Evolutionary conservation across 2,888 invertebrate species (phyloP).

Genomic region (Koerneria pararmatus): DNA sequence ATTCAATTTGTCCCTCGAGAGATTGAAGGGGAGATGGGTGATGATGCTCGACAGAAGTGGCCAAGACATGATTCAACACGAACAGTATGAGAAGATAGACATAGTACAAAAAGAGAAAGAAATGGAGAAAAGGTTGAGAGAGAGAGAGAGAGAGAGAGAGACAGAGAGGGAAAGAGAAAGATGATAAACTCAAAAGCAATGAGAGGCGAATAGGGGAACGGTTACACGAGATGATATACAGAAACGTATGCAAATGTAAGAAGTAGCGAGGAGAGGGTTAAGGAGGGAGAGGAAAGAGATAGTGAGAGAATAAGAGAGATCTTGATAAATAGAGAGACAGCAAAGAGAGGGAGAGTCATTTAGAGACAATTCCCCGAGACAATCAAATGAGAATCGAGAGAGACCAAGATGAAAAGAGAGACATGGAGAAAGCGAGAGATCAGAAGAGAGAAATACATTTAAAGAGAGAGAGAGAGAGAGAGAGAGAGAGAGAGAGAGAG

Average conservation of each 20-base stretch:
- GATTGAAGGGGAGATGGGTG: conserved; percentile 4
- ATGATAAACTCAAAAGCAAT: conserved; percentile 7
- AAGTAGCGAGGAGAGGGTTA: conserved; percentile 22
- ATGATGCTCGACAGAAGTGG: not conserved
- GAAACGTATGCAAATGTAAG: conserved; percentile 21
- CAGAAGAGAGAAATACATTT: not conserved
- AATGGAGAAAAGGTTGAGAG: conserved; percentile 1
- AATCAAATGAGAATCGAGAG: too few relatives aligned
- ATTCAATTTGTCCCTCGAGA: conserved; percentile 25
- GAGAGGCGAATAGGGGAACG: conserved; percentile 20
- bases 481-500: not conserved
- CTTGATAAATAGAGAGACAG: not conserved
- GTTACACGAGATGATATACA: too few relatives aligned
- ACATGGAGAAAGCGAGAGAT: too few relatives aligned
- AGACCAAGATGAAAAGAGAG: too few relatives aligned
- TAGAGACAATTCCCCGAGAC: not conserved
- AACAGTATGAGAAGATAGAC: not conserved
- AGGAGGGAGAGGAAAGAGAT: conserved; percentile 4
- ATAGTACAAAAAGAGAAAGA: not conserved
- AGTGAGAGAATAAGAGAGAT: not conserved
- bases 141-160: conserved; percentile 6
- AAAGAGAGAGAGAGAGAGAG: not conserved
- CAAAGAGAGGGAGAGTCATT: not conserved
- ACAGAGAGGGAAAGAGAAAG: conserved; percentile 6
- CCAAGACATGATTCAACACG: not conserved